A percentile compares a stretch with the other conserved stretches of the same genome.
Evolutionary conservation across 2,797 vertebrate species (phyloP).

Genomic region (Luscinia megarhynchos): DNA sequence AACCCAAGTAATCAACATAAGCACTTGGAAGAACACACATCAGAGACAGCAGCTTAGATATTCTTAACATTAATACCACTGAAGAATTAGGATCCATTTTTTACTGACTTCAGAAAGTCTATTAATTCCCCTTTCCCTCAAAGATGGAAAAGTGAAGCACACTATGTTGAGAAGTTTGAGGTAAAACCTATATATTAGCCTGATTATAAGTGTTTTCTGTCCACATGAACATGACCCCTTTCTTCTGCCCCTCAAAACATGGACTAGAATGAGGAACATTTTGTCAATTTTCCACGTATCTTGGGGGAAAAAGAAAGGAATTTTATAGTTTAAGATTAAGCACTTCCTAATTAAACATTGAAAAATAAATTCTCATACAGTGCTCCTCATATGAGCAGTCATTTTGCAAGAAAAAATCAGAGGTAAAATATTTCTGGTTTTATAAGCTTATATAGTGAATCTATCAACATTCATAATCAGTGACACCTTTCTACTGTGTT

Average conservation of each 20-base stretch:
- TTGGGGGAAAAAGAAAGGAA: not conserved
- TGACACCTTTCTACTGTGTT: not conserved
- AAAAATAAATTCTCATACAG: not conserved
- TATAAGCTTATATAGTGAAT: not conserved
- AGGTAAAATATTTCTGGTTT: not conserved
- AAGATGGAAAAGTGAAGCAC: not conserved
- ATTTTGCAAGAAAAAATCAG: not conserved
- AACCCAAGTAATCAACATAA: conserved; percentile 18
- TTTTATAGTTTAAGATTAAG: not conserved
- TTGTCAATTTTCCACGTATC: not conserved
- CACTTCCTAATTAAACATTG: not conserved
- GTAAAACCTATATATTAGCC: not conserved
- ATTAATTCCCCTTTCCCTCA: not conserved
- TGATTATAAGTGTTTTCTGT: not conserved
- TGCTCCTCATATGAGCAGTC: not conserved
- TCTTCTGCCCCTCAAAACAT: not conserved
- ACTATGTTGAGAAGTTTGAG: not conserved
- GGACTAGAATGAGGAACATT: not conserved
- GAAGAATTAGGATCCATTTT: not conserved
- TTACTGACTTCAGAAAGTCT: not conserved
- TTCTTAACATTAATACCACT: not conserved
- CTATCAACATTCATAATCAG: not conserved
- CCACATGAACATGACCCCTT: not conserved
- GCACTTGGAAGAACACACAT: conserved; percentile 12
- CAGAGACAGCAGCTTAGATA: not conserved